Percentiles rank a stretch among this genome's conserved stretches.
phyloP scores from a whole-genome alignment of 2,113 vertebrate genomes.

The Eurystomus gularis region DNA sequence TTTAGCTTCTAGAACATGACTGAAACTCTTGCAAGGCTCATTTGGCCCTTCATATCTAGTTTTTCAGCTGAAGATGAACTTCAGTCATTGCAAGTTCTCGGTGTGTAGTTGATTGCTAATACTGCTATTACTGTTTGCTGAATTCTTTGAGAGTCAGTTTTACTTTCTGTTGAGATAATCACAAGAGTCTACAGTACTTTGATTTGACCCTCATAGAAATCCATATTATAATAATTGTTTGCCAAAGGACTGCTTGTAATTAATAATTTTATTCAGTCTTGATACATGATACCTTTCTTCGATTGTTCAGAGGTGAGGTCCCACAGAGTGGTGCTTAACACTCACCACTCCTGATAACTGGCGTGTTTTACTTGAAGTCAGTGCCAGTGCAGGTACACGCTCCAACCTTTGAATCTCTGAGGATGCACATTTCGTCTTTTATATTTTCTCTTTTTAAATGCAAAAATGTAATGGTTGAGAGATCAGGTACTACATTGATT shows the following conservation, averaged over 20 bases:
- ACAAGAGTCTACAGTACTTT: neutral
- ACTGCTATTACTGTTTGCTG: neutral
- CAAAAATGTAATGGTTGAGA: neutral
- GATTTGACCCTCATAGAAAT: neutral
- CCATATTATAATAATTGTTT: neutral
- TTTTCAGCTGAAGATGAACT: neutral
- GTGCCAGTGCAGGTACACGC: neutral
- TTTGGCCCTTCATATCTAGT: neutral
- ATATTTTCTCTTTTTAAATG: neutral
- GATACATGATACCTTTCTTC: neutral
- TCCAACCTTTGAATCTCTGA: neutral
- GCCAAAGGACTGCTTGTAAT: neutral
- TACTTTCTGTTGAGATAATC: neutral
- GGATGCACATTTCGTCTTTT: neutral
- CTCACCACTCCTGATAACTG: neutral
- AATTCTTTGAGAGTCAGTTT: neutral
- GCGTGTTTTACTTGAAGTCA: neutral
- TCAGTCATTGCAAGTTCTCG: neutral
- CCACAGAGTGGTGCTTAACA: neutral
- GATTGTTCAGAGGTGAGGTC: neutral
- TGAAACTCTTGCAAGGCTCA: neutral
- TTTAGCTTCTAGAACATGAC: neutral
- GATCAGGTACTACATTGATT: neutral
- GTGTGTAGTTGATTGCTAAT: neutral
- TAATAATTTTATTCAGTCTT: neutral